Conservation (phyloP, 2,113 vertebrate genomes). For the Herpailurus yagouaroundi region DNA sequence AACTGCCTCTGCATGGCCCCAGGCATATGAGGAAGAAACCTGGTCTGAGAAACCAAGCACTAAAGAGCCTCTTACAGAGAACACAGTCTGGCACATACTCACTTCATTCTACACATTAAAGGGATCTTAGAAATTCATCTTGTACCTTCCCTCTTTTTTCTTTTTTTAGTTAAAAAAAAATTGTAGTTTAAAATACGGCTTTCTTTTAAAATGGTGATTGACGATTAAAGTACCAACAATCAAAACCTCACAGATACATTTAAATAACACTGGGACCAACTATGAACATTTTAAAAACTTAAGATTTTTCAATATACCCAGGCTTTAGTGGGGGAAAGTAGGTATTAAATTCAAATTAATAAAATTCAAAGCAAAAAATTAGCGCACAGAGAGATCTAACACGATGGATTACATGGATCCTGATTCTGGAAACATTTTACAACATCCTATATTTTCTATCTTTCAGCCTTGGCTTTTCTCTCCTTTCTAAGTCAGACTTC, state of each 20-base stretch:
- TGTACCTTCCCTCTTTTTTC: neutral
- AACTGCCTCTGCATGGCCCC: neutral
- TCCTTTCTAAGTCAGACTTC: conserved; percentile 6
- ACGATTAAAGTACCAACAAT: neutral
- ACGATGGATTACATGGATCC: neutral
- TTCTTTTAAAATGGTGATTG: conserved; percentile 3
- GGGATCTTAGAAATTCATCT: neutral
- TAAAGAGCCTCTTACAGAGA: neutral
- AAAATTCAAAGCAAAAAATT: conserved; percentile 18
- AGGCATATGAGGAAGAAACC: neutral
- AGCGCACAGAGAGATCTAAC: neutral
- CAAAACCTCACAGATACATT: neutral
- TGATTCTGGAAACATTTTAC: conserved; percentile 7
- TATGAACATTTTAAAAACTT: neutral
- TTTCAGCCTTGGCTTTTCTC: neutral
- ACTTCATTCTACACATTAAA: neutral
- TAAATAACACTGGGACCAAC: neutral
- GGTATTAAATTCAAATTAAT: conserved; percentile 34
- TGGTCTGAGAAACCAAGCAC: neutral
- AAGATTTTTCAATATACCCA: neutral
- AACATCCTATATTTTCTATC: neutral
- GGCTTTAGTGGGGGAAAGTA: neutral
- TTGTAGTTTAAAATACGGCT: neutral
- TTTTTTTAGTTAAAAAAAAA: neutral
- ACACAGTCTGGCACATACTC: neutral